Evolutionary conservation across 2,888 invertebrate genomes (phyloP), one percentile per base, ranked within the genome.

Genomic region (Sympetrum striolatum): DNA sequence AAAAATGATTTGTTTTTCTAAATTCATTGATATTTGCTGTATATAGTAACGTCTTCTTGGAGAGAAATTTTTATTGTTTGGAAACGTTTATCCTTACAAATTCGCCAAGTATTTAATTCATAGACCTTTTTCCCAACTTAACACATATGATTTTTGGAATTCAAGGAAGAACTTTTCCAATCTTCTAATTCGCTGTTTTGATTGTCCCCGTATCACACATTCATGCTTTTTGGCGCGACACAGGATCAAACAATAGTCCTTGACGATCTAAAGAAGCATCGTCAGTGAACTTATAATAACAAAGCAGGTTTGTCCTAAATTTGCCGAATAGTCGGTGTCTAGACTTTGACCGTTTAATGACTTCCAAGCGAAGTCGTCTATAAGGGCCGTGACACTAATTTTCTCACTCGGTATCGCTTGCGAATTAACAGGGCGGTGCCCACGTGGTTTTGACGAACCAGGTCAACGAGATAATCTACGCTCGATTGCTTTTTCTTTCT

Each of bases 391-490:
- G 86, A 86, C 86, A 58, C 60, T 37, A 31, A 37, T 86, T n/a
- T 35, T 37, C 37, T 10, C n/a, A 39, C 22, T 37, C n/a, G 37
- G 31, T 60, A 37, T 64, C 60, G 37, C 35, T 86, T 60, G 60
- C 86, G 6, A 86, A 64, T 60, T 64, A 64, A 37, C 39, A 82
- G 25, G 60, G 15, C 60, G 60, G 64, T n/a, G 73, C 58, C 18
- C 58, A n/a, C 60, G 22, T 25, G 82, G 35, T 22, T 15, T 48
- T n/a, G 58, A 12, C 60, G 37, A 86, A 86, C n/a, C 60, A 86
- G 86, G 86, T 64, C 86, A 60, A 35, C 37, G 37, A 58, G 64
- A 64, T 86, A 64, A 64, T 60, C 86, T 37, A 37, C 64, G 86
- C 35, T n/a, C 15, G 81, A 31, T 39, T 8, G n/a, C n/a, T 44